A percentile compares a stretch with the other conserved stretches of the same genome.
Evolutionary conservation across 2,113 vertebrate species (phyloP).

Genomic region (Ophthalmotilapia sp.): DNA sequence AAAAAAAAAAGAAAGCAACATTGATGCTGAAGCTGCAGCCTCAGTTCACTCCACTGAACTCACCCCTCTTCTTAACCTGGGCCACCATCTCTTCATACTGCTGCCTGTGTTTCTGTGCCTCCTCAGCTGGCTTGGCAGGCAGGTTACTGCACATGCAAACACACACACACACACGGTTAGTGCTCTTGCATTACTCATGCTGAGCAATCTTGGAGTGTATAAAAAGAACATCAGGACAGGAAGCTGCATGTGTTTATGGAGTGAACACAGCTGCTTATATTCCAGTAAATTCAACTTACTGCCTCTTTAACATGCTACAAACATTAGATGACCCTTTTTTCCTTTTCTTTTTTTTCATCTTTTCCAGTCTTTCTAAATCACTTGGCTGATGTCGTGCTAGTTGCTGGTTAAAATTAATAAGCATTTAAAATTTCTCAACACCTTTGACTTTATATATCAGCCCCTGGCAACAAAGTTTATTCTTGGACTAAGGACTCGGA

Average conservation of each 20-base stretch:
- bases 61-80: slow-evolving; percentile 92
- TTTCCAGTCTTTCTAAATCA: not conserved
- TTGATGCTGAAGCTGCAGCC: not conserved
- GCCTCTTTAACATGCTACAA: not conserved
- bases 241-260: not conserved
- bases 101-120: slow-evolving; percentile 89
- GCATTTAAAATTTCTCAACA: not conserved
- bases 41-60: not conserved
- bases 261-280: not conserved
- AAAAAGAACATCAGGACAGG: not conserved
- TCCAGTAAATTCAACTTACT: not conserved
- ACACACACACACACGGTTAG: not conserved
- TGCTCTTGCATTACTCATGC: slow-evolving; percentile 58
- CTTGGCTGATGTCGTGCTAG: not conserved
- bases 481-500: fast-evolving
- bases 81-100: slow-evolving; percentile 97
- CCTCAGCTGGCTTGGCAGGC: slow-evolving; percentile 93
- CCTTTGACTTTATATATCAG: not conserved
- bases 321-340: not conserved
- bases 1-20: not conserved
- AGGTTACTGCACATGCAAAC: slow-evolving; percentile 76
- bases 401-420: not conserved
- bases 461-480: not conserved
- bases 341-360: not conserved
- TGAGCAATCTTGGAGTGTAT: not conserved